Evolutionary conservation across 1,140 invertebrate genomes (phyloP), one percentile per base, ranked within the genome.

Genomic region (Leptinotarsa lineolata): DNA sequence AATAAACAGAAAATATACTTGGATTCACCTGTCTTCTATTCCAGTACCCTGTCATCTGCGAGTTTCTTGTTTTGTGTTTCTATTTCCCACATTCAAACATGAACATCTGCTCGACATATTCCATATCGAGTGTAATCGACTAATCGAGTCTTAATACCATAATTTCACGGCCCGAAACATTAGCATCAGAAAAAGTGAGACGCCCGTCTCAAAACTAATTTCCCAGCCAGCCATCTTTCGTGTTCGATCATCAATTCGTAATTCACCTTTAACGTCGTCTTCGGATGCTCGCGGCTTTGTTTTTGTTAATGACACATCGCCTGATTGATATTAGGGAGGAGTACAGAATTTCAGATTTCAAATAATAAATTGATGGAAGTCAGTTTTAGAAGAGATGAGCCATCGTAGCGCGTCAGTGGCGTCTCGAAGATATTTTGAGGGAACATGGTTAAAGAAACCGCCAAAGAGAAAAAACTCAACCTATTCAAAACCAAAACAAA

Each of bases 291-390:
- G 68, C 60, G 74, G 76, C 72, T 70, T 78, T 78, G 76, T 76
- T 76, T 78, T 78, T 76, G 74, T 76, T 78, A 78, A 78, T 76
- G 76, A 78, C 76, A 78, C 63, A 76, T 76, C 58, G 74, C 71
- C 74, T 78, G 76, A 78, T 78, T 78, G 76, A 77, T 77, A 77
- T 75, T 75, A 75, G 76, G 76, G 76, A 70, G 74, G 74, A 73
- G 74, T 72, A 77, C 66, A 67, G 66, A 74, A 68, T 68, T 68
- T 68, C 65, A 67, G 39, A 77, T 76, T 77, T 77, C 74, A 68
- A 74, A 72, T 76, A 77, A 74, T 73, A 73, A 76, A 76, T 76
- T 70, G 70, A 74, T 44, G 70, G 70, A 67, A 73, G 69, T 15
- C 61, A 68, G 65, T 58, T 65, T 73, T 67, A 21, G 67, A 75